A percentile compares a stretch with the other conserved stretches of the same genome.
Conservation (phyloP, 2,797 vertebrate genomes). For the Halcyon smyrnensis region DNA sequence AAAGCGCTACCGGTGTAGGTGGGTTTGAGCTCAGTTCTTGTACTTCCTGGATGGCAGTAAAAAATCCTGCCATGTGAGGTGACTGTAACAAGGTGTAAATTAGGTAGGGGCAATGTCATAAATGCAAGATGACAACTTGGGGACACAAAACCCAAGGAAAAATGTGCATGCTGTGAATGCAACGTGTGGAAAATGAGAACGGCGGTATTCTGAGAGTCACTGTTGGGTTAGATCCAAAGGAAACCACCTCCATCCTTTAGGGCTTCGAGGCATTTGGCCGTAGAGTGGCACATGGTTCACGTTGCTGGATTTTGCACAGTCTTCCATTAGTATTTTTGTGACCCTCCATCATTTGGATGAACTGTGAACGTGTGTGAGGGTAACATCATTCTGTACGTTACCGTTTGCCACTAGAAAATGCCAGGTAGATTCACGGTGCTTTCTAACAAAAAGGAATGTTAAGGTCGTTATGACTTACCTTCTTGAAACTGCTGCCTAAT, state of each 20-base stretch:
- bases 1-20: background rate
- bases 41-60: background rate
- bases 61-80: background rate
- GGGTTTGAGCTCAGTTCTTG: background rate
- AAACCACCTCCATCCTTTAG: background rate
- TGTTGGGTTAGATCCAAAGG: background rate
- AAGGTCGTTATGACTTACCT: background rate
- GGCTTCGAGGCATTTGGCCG: background rate
- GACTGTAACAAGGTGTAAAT: background rate
- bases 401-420: background rate
- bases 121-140: background rate
- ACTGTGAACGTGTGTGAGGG: background rate
- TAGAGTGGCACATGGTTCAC: background rate
- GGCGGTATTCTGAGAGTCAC: background rate
- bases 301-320: background rate
- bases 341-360: background rate
- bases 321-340: background rate
- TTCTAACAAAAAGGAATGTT: background rate
- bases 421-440: background rate
- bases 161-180: background rate
- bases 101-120: background rate
- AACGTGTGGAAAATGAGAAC: background rate
- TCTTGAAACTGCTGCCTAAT: background rate
- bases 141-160: background rate
- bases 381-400: background rate